A percentile compares a stretch with the other conserved stretches of the same genome.
Conservation (phyloP, 2,113 vertebrate species). For the Forbesichthys agassizii region DNA sequence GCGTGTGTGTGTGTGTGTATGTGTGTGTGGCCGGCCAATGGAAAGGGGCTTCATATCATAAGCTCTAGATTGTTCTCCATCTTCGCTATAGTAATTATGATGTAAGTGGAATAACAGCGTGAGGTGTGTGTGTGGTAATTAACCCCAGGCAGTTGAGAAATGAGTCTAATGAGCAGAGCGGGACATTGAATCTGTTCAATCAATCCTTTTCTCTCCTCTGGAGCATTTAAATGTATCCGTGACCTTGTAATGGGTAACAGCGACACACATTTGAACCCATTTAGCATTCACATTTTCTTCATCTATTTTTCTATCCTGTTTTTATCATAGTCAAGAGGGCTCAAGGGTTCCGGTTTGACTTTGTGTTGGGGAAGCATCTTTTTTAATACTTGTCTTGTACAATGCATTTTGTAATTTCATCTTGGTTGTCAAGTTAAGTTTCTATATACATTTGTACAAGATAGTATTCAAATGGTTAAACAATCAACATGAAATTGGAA, state of each 20-base stretch:
- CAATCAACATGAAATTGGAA: constrained; percentile 60
- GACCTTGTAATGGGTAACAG: constrained; percentile 86
- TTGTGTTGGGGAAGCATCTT: constrained; percentile 21
- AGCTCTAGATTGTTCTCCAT: constrained; percentile 75
- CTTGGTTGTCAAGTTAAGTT: constrained; percentile 3
- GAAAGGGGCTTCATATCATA: constrained; percentile 73
- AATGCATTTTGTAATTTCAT: constrained; percentile 28
- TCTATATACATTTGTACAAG: constrained; percentile 50
- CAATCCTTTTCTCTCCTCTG: constrained; percentile 79
- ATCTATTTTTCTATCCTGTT: constrained; percentile 65
- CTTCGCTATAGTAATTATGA: constrained; percentile 86
- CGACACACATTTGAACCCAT: constrained; percentile 85
- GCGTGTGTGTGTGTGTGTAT: not conserved
- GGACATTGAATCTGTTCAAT: constrained; percentile 83
- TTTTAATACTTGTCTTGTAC: constrained; percentile 23
- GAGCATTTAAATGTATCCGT: constrained; percentile 81
- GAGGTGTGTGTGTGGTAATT: constrained; percentile 87
- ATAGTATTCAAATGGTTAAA: constrained; percentile 60
- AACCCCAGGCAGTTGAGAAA: constrained; percentile 88
- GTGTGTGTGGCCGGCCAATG: constrained; percentile 26
- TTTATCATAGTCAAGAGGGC: constrained; percentile 49
- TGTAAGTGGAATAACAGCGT: constrained; percentile 87
- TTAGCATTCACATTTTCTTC: constrained; percentile 76
- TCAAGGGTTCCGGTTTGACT: constrained; percentile 46
- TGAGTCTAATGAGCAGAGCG: constrained; percentile 85